Percentiles rank a stretch among this genome's conserved stretches.
Conservation (phyloP, 2,888 invertebrate species). For the Drymonia ruficornis region DNA sequence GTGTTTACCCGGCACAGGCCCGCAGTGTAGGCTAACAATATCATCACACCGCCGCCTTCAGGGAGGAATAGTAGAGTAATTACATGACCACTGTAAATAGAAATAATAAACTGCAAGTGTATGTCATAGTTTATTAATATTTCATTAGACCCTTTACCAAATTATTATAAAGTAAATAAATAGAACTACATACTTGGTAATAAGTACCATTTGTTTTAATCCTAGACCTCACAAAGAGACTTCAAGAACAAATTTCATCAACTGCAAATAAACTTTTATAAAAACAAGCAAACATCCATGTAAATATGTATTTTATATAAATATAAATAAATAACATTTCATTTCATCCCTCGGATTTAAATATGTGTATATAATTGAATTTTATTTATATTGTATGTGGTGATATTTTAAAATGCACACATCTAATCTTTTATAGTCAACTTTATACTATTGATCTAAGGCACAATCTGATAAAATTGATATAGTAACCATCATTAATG, state of each 20-base stretch:
- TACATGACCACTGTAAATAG: neutral
- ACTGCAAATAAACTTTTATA: constrained; percentile 76
- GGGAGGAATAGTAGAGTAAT: no score
- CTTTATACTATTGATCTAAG: constrained; percentile 74
- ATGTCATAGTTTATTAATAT: constrained; percentile 82
- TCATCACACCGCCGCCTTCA: no score
- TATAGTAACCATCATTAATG: constrained; percentile 73
- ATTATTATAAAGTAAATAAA: constrained; percentile 84
- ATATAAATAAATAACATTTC: constrained; percentile 55
- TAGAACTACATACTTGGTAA: constrained; percentile 81
- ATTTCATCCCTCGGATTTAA: constrained; percentile 34
- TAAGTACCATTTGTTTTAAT: constrained; percentile 76
- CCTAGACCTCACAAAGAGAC: constrained; percentile 62
- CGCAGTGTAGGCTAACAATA: no score
- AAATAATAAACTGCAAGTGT: constrained; percentile 41
- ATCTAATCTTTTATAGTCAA: constrained; percentile 54
- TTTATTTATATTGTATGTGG: constrained; percentile 39
- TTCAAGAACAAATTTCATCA: constrained; percentile 61
- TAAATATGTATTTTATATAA: constrained; percentile 46
- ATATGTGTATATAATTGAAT: constrained; percentile 42
- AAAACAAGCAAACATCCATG: constrained; percentile 79
- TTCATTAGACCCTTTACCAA: constrained; percentile 85
- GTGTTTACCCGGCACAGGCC: no score
- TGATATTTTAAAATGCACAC: constrained; percentile 65
- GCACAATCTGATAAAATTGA: constrained; percentile 78